Percentiles rank a stretch among this genome's conserved stretches.
Conservation (phyloP, 2,113 vertebrate genomes). For the Coracopsis vasa region DNA sequence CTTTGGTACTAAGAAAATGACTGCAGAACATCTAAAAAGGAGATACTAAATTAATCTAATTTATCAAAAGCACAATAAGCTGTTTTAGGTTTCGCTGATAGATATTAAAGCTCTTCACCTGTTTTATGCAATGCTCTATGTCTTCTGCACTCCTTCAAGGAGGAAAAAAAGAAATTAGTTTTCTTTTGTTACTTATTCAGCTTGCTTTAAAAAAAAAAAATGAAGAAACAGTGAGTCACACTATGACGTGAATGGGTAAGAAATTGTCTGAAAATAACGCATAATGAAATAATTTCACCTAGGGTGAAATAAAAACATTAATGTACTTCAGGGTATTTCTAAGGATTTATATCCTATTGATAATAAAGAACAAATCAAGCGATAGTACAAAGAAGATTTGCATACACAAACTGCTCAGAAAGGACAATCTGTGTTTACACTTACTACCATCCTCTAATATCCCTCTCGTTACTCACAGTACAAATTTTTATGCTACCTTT, state of each 20-base stretch:
- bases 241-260: background rate
- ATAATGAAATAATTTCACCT: background rate
- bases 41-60: background rate
- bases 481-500: background rate
- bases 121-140: background rate
- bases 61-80: background rate
- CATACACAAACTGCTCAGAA: background rate
- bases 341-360: background rate
- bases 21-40: background rate
- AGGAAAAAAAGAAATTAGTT: background rate
- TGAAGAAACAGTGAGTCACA: background rate
- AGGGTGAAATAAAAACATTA: background rate
- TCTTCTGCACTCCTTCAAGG: background rate
- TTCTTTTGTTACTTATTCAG: background rate
- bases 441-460: background rate
- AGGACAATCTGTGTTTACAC: background rate
- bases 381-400: background rate
- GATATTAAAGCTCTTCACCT: background rate
- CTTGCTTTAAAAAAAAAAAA: background rate
- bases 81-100: background rate
- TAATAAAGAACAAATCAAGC: background rate
- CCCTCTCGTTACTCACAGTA: background rate
- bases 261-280: background rate
- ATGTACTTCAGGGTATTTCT: background rate
- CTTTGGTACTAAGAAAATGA: background rate